Conservation (phyloP, 2,113 vertebrate species). For the Dasyornis broadbenti region DNA sequence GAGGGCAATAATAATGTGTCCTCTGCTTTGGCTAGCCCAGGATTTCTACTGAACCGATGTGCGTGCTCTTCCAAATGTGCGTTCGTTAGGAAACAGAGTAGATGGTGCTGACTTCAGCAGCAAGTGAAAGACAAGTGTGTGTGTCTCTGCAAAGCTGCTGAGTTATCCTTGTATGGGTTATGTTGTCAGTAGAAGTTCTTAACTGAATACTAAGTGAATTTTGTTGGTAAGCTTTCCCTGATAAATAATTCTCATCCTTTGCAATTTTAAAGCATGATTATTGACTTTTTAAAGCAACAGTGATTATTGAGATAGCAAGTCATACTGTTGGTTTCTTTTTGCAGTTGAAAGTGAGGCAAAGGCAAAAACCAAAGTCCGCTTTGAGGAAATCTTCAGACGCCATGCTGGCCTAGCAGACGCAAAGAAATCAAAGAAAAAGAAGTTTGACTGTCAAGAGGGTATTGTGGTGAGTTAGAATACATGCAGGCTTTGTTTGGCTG, state of each 20-base stretch:
- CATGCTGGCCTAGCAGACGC: slow-evolving; percentile 68
- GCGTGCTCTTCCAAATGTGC: background rate
- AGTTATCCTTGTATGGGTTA: background rate
- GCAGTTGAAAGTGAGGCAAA: slow-evolving; percentile 87
- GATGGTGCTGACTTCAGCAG: background rate
- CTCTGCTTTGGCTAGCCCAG: background rate
- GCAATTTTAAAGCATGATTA: background rate
- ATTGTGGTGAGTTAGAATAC: slow-evolving; percentile 76
- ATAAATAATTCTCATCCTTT: background rate
- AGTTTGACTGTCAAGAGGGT: slow-evolving; percentile 69
- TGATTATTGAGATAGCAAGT: background rate
- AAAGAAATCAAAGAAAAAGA: slow-evolving; percentile 75
- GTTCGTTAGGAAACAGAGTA: background rate
- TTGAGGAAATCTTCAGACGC: slow-evolving; percentile 85
- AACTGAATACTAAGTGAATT: background rate
- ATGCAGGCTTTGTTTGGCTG: background rate
- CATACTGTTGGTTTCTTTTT: slow-evolving; percentile 3
- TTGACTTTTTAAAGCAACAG: background rate
- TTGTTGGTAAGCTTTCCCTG: background rate
- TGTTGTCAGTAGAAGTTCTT: background rate
- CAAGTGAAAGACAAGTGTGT: background rate
- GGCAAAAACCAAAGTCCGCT: slow-evolving; percentile 83
- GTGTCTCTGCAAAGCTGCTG: background rate
- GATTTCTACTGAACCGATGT: background rate
- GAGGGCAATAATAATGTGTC: background rate